A percentile compares a stretch with the other conserved stretches of the same genome.
Evolutionary conservation across 2,113 vertebrate species (phyloP).

Genomic region (Apteryx mantelli): DNA sequence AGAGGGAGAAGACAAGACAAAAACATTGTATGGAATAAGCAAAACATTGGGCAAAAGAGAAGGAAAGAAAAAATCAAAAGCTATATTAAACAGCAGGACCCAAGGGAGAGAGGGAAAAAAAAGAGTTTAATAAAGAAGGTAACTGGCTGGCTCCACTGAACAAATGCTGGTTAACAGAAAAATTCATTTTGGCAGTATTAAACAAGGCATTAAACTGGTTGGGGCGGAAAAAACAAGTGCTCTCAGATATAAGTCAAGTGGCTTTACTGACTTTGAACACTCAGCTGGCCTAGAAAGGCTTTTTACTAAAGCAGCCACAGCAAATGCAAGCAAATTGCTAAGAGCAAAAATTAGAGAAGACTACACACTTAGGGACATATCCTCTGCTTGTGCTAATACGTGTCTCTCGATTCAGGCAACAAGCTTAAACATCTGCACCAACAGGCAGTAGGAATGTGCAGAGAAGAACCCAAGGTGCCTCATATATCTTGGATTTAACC

Average conservation of each 20-base stretch:
- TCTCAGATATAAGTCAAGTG: conserved; percentile 3
- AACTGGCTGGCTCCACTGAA: background rate
- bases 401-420: background rate
- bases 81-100: conserved; percentile 1
- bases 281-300: background rate
- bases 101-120: background rate
- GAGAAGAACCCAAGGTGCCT: background rate
- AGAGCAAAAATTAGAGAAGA: background rate
- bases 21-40: background rate
- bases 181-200: conserved; percentile 38
- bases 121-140: conserved; percentile 5
- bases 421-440: background rate
- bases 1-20: background rate
- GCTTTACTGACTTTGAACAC: background rate
- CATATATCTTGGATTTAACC: background rate
- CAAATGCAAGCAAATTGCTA: conserved; percentile 1
- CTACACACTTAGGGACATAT: background rate
- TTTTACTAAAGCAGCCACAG: background rate
- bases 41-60: background rate
- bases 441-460: background rate
- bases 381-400: background rate
- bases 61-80: background rate
- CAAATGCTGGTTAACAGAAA: conserved; percentile 2
- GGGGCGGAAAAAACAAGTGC: background rate
- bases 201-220: background rate